Evolutionary conservation across 2,113 vertebrate genomes (phyloP).

Genomic region (Pyrgilauda ruficollis): DNA sequence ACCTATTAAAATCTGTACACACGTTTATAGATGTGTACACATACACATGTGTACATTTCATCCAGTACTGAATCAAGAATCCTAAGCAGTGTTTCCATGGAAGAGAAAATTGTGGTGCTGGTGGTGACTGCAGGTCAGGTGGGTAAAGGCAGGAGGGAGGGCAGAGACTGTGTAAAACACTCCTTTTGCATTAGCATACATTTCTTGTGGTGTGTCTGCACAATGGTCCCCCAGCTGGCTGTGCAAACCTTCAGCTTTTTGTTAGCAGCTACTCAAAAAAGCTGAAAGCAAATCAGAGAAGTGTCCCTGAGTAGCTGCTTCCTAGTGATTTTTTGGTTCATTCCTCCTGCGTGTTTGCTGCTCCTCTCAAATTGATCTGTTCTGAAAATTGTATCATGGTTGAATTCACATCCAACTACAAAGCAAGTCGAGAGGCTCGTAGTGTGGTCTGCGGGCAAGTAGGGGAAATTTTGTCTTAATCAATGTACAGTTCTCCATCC

Average conservation of each 20-base stretch:
- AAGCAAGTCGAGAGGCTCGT: background rate
- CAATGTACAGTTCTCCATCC: constrained; percentile 44
- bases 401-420: constrained; percentile 48
- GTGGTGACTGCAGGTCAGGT: background rate
- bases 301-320: background rate
- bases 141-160: background rate
- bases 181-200: background rate
- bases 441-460: constrained; percentile 13
- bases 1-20: background rate
- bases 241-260: background rate
- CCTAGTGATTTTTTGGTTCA: background rate
- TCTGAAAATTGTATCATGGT: constrained; percentile 54
- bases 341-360: background rate
- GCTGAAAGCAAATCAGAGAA: background rate
- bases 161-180: background rate
- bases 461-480: constrained; percentile 51
- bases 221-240: background rate
- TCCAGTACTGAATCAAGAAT: background rate
- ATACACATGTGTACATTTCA: background rate
- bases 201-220: background rate
- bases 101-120: background rate
- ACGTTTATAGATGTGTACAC: background rate
- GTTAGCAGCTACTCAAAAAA: background rate
- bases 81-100: background rate
- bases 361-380: constrained; percentile 18